phyloP scores from a whole-genome alignment of 30 jellyfish, hydroid and myxozoan genomes.

The Aurelia aurita region DNA sequence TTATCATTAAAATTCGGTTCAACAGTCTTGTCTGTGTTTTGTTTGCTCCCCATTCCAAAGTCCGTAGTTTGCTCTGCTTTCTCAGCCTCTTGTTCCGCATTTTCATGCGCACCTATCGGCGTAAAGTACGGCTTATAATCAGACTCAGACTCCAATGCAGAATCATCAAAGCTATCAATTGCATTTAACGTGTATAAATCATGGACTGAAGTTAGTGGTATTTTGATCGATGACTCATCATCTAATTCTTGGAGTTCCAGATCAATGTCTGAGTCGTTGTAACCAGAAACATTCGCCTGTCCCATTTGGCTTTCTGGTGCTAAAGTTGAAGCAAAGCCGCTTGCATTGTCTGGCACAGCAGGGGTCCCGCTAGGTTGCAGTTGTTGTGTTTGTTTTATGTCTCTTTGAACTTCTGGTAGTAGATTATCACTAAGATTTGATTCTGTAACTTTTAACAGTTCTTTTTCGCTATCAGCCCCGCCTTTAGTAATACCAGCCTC shows the following conservation, averaged over 20 bases:
- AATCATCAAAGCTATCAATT: constrained; percentile 51
- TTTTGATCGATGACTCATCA: constrained; percentile 22
- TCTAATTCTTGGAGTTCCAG: constrained; percentile 29
- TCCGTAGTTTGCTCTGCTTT: background rate
- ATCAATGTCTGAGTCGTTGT: constrained; percentile 17
- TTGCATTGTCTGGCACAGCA: background rate
- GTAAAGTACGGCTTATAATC: constrained; percentile 42
- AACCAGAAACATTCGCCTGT: constrained; percentile 30
- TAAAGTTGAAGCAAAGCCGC: background rate
- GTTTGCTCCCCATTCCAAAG: constrained; percentile 7
- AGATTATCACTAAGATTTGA: too few relatives aligned
- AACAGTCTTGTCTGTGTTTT: background rate
- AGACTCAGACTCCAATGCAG: constrained; percentile 40
- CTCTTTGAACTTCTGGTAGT: too few relatives aligned
- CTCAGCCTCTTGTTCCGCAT: constrained; percentile 10
- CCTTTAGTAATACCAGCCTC: too few relatives aligned
- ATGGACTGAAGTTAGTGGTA: constrained; percentile 60
- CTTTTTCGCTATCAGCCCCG: too few relatives aligned
- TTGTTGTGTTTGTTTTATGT: too few relatives aligned
- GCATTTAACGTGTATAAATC: constrained; percentile 58
- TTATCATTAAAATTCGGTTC: background rate
- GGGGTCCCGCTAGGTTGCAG: background rate
- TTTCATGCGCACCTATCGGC: constrained; percentile 35
- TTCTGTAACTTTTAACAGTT: too few relatives aligned
- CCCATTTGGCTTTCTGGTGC: constrained; percentile 44